Evolutionary conservation across 2,113 vertebrate species (phyloP).

Genomic region (Acinonyx jubatus): DNA sequence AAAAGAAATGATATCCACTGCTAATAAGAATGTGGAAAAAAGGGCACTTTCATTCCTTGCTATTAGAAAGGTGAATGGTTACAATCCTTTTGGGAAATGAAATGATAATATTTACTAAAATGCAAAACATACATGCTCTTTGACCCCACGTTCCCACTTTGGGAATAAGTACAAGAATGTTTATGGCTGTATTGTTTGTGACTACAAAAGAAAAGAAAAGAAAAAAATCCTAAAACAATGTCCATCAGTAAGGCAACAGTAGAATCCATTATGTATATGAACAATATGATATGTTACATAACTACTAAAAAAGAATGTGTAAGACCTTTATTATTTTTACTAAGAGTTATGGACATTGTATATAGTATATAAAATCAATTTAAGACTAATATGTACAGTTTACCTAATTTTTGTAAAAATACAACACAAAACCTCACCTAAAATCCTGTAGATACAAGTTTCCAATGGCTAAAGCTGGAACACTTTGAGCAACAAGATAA

Average conservation of each 20-base stretch:
- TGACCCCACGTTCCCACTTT: neutral
- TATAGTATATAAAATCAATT: neutral
- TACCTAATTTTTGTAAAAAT: neutral
- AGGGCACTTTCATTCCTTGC: neutral
- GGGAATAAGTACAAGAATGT: neutral
- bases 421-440: neutral
- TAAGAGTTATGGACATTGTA: neutral
- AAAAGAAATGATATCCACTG: neutral
- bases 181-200: neutral
- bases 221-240: neutral
- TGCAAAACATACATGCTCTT: neutral
- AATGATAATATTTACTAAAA: neutral
- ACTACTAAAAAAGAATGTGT: neutral
- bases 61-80: neutral
- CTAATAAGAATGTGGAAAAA: neutral
- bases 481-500: neutral
- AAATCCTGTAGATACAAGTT: neutral
- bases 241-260: neutral
- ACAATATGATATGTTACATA: neutral
- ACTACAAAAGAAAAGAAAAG: neutral
- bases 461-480: neutral
- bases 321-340: neutral
- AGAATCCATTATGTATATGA: neutral
- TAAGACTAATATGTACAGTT: neutral
- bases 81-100: neutral